Evolutionary conservation across 2,888 invertebrate species (phyloP), one percentile per base, ranked within the genome.

Genomic region (Scaptomyza reducta): DNA sequence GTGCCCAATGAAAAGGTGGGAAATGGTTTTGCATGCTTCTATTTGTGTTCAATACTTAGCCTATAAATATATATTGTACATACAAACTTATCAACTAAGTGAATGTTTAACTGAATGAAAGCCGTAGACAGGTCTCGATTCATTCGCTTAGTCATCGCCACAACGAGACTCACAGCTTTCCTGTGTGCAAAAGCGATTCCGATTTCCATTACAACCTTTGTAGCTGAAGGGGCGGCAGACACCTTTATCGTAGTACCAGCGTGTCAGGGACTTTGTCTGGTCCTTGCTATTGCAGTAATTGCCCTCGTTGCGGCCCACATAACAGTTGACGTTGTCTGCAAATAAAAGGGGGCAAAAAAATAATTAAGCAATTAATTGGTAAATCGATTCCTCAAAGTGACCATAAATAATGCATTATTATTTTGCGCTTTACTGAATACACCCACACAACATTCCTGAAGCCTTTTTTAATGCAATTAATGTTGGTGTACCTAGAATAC

Each of bases 101-200:
- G 62, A 42, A 68, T 69, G 49, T 40, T 42, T 44, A 75, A 55
- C 50, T 57, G 44, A 35, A 44, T 68, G 27, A 51, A 27, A 22
- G 40, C 42, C 33, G 4, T 25, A 9, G 27, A 16, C 25, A 33
- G 3, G 11, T 64, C n/a, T 53, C n/a, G 22, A 14, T 38, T 1
- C 16, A n/a, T 27, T 86, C 54, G 77, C 27, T 62, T 16, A 40
- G 16, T 16, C 69, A 14, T 74, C 70, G n/a, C 96, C 96, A 87
- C 97, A 97, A 38, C 94, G 94, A 66, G 95, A 91, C 90, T 95
- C 94, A 89, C 96, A 96, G 86, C 95, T 95, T 71, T 96, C 96
- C 87, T 95, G 94, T 0, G 94, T 94, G 67, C 93, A 93, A 92
- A 95, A 96, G 63, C 95, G 93, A 91, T 97, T 97, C 41, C 93